Conservation (phyloP, 2,113 vertebrate species). For the Coptodon bakossiorum region DNA sequence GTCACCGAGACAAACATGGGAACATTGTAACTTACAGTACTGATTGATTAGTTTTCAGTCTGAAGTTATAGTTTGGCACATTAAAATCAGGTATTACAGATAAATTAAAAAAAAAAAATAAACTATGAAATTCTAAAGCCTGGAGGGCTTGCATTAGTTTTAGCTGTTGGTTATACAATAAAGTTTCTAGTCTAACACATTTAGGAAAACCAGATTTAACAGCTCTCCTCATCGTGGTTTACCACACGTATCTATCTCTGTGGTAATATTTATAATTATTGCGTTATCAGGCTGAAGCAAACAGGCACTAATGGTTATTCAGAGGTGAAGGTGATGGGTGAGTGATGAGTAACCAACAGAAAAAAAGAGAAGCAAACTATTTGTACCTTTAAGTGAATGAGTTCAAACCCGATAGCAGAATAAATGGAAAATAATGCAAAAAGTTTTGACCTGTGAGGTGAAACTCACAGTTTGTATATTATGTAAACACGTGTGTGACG, state of each 20-base stretch:
- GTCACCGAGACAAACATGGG: background rate
- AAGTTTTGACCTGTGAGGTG: background rate
- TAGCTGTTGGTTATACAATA: background rate
- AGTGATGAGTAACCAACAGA: background rate
- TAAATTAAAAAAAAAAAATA: background rate
- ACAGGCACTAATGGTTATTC: background rate
- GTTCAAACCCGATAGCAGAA: background rate
- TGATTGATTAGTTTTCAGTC: slow-evolving; percentile 7
- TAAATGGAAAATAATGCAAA: background rate
- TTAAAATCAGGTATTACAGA: background rate
- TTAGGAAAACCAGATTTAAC: background rate
- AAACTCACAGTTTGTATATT: background rate
- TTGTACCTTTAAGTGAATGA: background rate
- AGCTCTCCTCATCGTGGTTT: background rate
- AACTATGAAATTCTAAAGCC: background rate
- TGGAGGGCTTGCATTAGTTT: background rate
- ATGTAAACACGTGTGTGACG: slow-evolving; percentile 29
- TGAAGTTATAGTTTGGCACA: background rate
- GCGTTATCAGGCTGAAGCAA: background rate
- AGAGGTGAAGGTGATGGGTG: background rate
- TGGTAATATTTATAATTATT: background rate
- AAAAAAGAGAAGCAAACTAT: background rate
- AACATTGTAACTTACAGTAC: background rate
- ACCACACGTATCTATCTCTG: background rate
- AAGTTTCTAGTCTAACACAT: background rate